A percentile compares a stretch with the other conserved stretches of the same genome.
Conservation (phyloP, 1,140 invertebrate genomes). For the Euura saliciscinereae region DNA sequence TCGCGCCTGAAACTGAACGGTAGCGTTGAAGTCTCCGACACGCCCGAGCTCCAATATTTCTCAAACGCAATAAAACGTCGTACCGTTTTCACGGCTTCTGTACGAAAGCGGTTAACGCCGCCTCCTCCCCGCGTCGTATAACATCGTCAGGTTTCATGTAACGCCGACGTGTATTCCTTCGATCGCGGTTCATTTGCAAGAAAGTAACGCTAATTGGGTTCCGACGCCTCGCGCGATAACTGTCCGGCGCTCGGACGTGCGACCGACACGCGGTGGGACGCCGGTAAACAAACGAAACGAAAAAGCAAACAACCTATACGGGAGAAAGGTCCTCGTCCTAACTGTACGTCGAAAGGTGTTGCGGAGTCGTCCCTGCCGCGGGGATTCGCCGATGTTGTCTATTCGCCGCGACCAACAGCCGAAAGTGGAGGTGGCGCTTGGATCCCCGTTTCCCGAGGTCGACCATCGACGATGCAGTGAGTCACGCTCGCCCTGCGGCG, state of each 20-base stretch:
- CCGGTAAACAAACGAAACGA: no score
- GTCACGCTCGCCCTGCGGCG: conserved; percentile 48
- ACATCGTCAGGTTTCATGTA: neutral
- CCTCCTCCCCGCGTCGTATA: neutral
- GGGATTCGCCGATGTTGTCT: conserved; percentile 14
- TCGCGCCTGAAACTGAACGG: neutral
- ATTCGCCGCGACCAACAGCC: conserved; percentile 13
- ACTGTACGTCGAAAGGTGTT: neutral
- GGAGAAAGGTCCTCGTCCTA: no score
- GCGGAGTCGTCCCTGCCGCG: conserved; percentile 12
- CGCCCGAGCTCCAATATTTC: conserved; percentile 41
- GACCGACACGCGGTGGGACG: neutral
- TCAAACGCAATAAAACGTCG: conserved; percentile 41
- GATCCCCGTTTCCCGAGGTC: conserved; percentile 30
- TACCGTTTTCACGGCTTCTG: conserved; percentile 42
- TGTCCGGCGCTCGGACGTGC: neutral
- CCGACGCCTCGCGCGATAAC: neutral
- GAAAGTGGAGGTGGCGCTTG: conserved; percentile 8
- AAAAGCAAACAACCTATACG: no score
- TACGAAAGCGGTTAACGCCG: conserved; percentile 23
- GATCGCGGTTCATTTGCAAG: neutral
- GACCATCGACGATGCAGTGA: conserved; percentile 41
- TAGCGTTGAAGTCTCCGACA: neutral
- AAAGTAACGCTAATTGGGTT: conserved; percentile 5
- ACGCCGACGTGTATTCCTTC: neutral